Evolutionary conservation across 2,113 vertebrate species (phyloP).

Genomic region (Urocitellus parryii): DNA sequence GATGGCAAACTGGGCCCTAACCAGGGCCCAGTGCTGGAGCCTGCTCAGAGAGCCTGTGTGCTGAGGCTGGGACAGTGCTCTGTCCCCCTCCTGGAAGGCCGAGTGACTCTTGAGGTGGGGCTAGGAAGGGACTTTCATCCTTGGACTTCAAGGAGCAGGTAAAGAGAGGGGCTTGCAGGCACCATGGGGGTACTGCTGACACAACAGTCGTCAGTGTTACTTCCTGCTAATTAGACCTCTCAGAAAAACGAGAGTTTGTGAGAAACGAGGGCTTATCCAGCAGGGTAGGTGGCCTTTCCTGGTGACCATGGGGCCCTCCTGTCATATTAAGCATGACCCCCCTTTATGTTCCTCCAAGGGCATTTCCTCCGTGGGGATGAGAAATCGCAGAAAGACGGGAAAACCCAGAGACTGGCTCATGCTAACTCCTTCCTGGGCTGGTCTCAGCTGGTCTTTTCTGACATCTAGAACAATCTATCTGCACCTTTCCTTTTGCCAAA

Average conservation of each 20-base stretch:
- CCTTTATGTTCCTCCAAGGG: neutral
- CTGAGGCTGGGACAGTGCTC: neutral
- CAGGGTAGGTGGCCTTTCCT: neutral
- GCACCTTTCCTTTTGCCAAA: neutral
- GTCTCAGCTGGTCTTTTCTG: neutral
- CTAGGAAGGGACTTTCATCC: neutral
- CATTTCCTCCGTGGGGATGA: neutral
- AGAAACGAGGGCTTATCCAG: neutral
- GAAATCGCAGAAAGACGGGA: neutral
- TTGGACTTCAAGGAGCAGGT: neutral
- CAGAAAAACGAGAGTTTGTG: neutral
- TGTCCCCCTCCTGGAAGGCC: no score
- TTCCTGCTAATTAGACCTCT: neutral
- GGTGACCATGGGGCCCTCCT: neutral
- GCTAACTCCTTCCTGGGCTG: neutral
- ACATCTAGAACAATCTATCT: neutral
- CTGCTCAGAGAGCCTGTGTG: neutral
- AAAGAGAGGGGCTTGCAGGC: neutral
- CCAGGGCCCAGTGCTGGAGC: neutral
- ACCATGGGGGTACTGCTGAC: neutral
- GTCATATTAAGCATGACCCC: neutral
- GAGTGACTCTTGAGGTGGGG: no score
- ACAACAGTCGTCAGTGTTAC: neutral
- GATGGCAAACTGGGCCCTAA: no score
- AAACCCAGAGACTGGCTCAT: neutral